These are phyloP conservation scores for Antheraea assamensis DNA, from an alignment of 2,888 invertebrate species.

Conservation along the genomic window DNA sequence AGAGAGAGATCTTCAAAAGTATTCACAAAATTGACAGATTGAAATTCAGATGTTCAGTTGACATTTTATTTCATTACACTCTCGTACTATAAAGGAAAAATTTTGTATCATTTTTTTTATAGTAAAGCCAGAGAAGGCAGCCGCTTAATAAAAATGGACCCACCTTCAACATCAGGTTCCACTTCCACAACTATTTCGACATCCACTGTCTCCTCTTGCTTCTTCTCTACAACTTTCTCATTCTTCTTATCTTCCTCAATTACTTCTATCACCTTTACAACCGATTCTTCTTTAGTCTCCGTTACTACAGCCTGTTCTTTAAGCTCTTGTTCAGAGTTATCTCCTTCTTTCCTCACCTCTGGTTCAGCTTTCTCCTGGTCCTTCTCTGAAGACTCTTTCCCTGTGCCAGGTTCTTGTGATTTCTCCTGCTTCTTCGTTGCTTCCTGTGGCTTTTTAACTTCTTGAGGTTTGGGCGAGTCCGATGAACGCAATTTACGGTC, in stretches of 20 bases:
- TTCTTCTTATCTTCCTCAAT: conserved; percentile 32
- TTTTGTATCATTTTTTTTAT: too few relatives aligned
- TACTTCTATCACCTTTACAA: conserved; percentile 19
- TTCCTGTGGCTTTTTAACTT: conserved; percentile 32
- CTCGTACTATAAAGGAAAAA: too few relatives aligned
- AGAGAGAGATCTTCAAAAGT: too few relatives aligned
- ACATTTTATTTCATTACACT: too few relatives aligned
- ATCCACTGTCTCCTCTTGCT: conserved; percentile 39
- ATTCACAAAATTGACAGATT: too few relatives aligned
- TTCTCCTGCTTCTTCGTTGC: conserved; percentile 28
- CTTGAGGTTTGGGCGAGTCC: conserved; percentile 61
- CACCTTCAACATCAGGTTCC: conserved; percentile 30
- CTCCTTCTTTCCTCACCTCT: conserved; percentile 10
- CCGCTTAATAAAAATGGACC: neutral
- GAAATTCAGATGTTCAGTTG: too few relatives aligned
- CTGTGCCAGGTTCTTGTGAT: conserved; percentile 22
- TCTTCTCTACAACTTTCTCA: conserved; percentile 34
- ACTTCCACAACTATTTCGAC: conserved; percentile 54
- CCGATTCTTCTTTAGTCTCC: conserved; percentile 10
- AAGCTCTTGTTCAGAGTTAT: neutral
- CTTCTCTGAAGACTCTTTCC: conserved; percentile 16
- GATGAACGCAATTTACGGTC: conserved; percentile 67
- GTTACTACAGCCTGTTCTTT: conserved; percentile 17
- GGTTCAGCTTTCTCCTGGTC: conserved; percentile 16
- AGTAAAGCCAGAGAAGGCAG: too few relatives aligned